A percentile compares a stretch with the other conserved stretches of the same genome.
These are phyloP conservation scores for Rhizomys pruinosus DNA, from an alignment of 2,113 vertebrate genomes.

Conservation along the genomic window DNA sequence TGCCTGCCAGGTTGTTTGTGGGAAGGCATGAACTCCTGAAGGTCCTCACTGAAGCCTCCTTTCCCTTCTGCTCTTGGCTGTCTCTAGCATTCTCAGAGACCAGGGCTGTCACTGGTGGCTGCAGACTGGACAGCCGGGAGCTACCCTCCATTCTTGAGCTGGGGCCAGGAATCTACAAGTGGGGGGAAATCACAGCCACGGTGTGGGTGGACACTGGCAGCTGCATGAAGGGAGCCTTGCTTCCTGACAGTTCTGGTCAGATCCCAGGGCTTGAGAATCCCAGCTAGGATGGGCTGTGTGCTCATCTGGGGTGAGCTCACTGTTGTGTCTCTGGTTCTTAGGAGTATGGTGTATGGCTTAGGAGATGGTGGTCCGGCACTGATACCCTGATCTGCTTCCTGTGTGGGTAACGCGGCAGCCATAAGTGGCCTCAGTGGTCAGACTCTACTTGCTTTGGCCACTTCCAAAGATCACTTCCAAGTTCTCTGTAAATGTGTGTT, in stretches of 20 bases:
- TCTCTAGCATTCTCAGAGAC: not conserved
- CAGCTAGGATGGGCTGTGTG: fast-evolving
- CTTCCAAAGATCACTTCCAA: not conserved
- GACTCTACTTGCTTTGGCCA: fast-evolving
- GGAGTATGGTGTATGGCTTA: not conserved
- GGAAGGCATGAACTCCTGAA: not conserved
- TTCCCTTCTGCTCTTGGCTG: not conserved
- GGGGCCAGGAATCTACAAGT: fast-evolving
- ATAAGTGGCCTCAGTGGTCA: not conserved
- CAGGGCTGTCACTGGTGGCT: not conserved
- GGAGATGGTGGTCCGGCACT: not conserved
- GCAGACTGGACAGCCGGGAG: not conserved
- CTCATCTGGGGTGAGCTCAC: fast-evolving
- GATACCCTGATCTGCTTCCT: not conserved
- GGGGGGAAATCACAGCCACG: fast-evolving
- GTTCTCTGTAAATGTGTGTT: not conserved
- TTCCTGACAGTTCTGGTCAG: too few species aligned
- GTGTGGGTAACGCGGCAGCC: not conserved
- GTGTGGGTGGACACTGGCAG: fast-evolving
- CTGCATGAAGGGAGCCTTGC: too few species aligned
- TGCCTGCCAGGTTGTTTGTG: fast-evolving
- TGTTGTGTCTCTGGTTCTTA: not conserved
- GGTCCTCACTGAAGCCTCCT: not conserved
- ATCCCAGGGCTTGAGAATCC: too few species aligned
- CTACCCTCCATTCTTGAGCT: fast-evolving